A percentile compares a stretch with the other conserved stretches of the same genome.
These are phyloP conservation scores for Apocrypta bakeri DNA, from an alignment of 1,140 invertebrate species.

Conservation along the genomic window DNA sequence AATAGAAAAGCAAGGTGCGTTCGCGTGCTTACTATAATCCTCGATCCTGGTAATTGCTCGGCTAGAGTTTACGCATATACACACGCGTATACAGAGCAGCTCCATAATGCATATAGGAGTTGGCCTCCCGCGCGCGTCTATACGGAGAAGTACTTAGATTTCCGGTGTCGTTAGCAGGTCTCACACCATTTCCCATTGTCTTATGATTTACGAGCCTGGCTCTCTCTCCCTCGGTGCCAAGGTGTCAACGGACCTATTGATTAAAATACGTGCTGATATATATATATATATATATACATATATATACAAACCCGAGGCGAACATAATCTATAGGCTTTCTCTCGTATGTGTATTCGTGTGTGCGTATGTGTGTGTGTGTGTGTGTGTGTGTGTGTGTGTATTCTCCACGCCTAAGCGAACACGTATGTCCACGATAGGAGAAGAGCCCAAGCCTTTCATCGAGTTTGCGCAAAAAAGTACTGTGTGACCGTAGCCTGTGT, in stretches of 20 bases:
- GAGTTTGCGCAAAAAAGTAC: constrained; percentile 1
- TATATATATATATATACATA: constrained; percentile 7
- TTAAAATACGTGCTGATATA: constrained; percentile 21
- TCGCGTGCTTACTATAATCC: background rate
- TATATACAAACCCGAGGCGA: background rate
- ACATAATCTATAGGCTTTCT: constrained; percentile 8
- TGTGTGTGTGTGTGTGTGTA: background rate
- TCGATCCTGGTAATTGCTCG: constrained; percentile 40
- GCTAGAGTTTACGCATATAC: background rate
- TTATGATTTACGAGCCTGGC: constrained; percentile 48
- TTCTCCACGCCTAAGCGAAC: background rate
- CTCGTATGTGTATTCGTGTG: too few species aligned
- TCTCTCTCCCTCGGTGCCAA: background rate
- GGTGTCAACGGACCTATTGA: constrained; percentile 45
- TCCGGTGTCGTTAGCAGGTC: constrained; percentile 31
- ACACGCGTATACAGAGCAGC: background rate
- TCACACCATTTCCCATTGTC: constrained; percentile 48
- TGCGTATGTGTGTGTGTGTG: constrained; percentile 7
- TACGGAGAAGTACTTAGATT: constrained; percentile 42
- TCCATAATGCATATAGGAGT: background rate
- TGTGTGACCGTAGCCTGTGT: too few species aligned
- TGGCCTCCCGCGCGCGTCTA: constrained; percentile 5
- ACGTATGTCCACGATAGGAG: constrained; percentile 14
- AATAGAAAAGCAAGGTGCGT: background rate
- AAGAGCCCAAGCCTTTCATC: constrained; percentile 20